phyloP scores from a whole-genome alignment of 2,888 invertebrate genomes.

The Folsomia manolachei region DNA sequence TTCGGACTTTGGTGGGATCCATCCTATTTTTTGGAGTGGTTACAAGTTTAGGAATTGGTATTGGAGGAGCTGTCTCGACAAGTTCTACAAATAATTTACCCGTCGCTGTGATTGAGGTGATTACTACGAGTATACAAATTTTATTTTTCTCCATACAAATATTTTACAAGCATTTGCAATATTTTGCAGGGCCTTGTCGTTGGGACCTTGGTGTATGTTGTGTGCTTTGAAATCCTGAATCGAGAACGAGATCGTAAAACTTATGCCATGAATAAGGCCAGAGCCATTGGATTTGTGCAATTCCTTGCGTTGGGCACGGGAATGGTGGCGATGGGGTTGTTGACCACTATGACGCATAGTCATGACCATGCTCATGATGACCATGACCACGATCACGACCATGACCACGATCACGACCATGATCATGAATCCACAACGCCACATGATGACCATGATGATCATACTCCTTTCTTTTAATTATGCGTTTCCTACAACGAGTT shows the following conservation, averaged over 20 bases:
- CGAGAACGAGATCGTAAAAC: conserved; percentile 57
- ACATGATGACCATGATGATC: neutral
- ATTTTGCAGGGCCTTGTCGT: conserved; percentile 75
- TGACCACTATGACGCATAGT: conserved; percentile 7
- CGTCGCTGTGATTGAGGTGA: conserved; percentile 45
- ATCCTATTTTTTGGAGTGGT: conserved; percentile 55
- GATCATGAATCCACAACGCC: neutral
- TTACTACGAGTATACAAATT: too few relatives aligned
- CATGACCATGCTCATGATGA: neutral
- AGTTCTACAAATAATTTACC: conserved; percentile 23
- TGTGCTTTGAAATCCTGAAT: conserved; percentile 91
- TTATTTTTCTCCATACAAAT: neutral
- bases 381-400: neutral
- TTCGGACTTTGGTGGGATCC: conserved; percentile 53
- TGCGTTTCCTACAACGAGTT: too few relatives aligned
- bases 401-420: neutral
- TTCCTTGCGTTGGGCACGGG: conserved; percentile 35
- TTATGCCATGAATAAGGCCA: conserved; percentile 33
- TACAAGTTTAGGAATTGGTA: conserved; percentile 57
- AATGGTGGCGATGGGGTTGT: conserved; percentile 34
- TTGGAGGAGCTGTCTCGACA: conserved; percentile 55
- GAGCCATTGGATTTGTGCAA: conserved; percentile 44
- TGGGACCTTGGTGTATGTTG: conserved; percentile 89
- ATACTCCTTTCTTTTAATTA: neutral
- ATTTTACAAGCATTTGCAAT: neutral